Evolutionary conservation across 2,888 invertebrate genomes (phyloP).

Genomic region (Himalopsyche japonica): DNA sequence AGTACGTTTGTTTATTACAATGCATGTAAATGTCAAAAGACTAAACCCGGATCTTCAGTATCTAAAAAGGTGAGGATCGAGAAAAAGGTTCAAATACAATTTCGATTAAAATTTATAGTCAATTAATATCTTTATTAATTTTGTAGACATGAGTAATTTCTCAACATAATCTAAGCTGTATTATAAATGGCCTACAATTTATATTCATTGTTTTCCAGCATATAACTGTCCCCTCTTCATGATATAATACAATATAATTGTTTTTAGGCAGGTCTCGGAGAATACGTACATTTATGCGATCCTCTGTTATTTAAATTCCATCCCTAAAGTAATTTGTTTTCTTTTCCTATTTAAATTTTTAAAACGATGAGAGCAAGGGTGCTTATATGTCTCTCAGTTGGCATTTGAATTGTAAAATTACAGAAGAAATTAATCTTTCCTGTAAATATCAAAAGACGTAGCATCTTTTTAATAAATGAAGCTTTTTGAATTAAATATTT

Average conservation of each 20-base stretch:
- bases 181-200: too few species aligned
- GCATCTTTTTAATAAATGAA: background rate
- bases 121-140: too few species aligned
- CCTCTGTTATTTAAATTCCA: background rate
- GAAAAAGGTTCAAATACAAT: too few species aligned
- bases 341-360: background rate
- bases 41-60: too few species aligned
- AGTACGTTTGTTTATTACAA: too few species aligned
- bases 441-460: background rate
- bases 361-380: background rate
- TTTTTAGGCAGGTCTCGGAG: background rate
- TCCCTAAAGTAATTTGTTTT: background rate
- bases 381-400: background rate
- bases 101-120: too few species aligned
- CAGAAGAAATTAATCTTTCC: background rate
- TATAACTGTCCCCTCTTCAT: background rate
- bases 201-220: too few species aligned
- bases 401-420: background rate
- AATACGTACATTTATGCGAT: background rate
- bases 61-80: too few species aligned
- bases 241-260: background rate
- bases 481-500: too few species aligned
- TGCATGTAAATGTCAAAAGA: too few species aligned
- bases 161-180: too few species aligned
- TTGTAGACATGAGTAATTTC: too few species aligned